Conservation (phyloP, 2,888 invertebrate genomes). For the Mythimna pallens region DNA sequence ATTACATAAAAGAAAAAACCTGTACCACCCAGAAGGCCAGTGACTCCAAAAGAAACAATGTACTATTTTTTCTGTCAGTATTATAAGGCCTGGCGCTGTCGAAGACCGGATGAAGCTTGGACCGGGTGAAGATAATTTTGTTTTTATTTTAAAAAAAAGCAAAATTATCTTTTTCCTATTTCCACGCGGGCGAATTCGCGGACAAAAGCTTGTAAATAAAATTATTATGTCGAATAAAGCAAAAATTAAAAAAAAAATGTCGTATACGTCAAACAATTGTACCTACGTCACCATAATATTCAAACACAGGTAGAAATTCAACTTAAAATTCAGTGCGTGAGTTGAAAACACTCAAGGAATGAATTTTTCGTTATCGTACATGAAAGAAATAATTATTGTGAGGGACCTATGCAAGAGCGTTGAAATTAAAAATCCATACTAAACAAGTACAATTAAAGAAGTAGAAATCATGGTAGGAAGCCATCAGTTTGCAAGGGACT, state of each 20-base stretch:
- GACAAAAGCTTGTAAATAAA: too few species aligned
- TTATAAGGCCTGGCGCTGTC: too few species aligned
- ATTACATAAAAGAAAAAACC: too few species aligned
- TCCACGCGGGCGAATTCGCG: too few species aligned
- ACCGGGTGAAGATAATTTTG: too few species aligned
- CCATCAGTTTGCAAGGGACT: background rate
- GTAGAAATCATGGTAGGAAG: background rate
- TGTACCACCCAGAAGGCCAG: too few species aligned
- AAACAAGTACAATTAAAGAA: background rate
- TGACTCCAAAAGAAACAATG: too few species aligned
- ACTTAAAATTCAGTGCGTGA: constrained; percentile 38
- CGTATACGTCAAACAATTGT: background rate
- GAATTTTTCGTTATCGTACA: constrained; percentile 29
- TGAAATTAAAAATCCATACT: constrained; percentile 3
- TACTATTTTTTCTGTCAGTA: too few species aligned
- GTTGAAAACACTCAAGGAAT: constrained; percentile 23
- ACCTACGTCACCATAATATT: background rate
- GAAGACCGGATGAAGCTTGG: too few species aligned
- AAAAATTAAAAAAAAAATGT: background rate
- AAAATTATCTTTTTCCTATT: too few species aligned
- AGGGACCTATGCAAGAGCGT: constrained; percentile 20
- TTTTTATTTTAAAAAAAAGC: too few species aligned
- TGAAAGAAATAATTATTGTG: constrained; percentile 30
- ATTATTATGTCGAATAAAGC: too few species aligned
- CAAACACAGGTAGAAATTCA: background rate